Evolutionary conservation across 2,797 vertebrate genomes (phyloP).

Genomic region (Peromyscus attwateri): DNA sequence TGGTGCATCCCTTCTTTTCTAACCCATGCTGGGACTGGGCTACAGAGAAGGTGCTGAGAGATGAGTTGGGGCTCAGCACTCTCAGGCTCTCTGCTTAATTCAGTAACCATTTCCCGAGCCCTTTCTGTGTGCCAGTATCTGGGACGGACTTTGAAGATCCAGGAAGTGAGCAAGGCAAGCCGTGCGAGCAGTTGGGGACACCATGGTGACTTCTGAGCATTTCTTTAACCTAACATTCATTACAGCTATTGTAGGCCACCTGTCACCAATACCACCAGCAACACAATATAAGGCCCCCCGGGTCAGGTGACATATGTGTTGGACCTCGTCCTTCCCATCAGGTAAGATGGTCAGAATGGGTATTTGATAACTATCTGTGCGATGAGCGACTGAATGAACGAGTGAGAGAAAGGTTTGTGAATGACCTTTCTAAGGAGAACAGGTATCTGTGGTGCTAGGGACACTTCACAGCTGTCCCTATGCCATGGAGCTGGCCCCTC

Average conservation of each 20-base stretch:
- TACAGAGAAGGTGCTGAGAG: neutral
- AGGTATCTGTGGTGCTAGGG: neutral
- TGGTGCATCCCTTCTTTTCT: neutral
- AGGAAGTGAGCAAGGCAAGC: neutral
- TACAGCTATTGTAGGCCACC: neutral
- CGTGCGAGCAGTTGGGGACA: neutral
- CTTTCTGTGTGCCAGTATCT: neutral
- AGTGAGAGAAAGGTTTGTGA: neutral
- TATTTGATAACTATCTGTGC: neutral
- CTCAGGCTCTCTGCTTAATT: neutral
- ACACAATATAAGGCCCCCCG: neutral
- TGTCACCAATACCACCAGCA: neutral
- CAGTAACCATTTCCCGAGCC: neutral
- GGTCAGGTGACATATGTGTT: neutral
- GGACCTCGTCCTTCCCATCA: neutral
- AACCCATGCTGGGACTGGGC: neutral
- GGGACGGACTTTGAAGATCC: neutral
- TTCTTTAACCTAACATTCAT: neutral
- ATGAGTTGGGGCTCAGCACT: neutral
- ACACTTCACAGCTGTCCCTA: neutral
- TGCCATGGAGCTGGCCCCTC: too few relatives aligned
- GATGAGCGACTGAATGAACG: neutral
- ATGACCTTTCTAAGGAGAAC: neutral
- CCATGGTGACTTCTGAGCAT: neutral
- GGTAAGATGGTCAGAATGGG: neutral